Base-by-base conservation (phyloP, 1,140 invertebrate genomes). In the Ostrea edulis region DNA sequence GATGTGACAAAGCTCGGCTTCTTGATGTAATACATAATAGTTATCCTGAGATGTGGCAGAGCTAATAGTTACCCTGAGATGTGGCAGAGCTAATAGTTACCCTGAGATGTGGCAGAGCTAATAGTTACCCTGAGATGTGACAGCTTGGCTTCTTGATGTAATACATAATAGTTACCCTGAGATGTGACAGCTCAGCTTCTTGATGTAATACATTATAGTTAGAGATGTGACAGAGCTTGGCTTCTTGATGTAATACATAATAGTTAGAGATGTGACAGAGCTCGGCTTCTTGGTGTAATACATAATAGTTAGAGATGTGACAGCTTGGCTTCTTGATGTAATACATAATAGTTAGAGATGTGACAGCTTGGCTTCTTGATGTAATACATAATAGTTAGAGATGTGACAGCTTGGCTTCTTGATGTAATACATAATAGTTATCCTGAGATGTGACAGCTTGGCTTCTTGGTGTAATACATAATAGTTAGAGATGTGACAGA, bases 91-190 rank as follows among this genome's bases (percentile, higher is more conserved):
- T n/a, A n/a, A n/a, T n/a, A n/a, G n/a, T n/a, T n/a, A n/a, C n/a
- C n/a, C n/a, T 83, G 44, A 25, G 82, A 83, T 22, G 82, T 83
- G 20, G 25, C 17, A 11, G 82, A 44, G 12, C 82, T n/a, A n/a
- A n/a, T n/a, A n/a, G n/a, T n/a, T n/a, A n/a, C n/a, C n/a, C n/a
- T 83, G 44, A 25, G 82, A 83, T 22, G 82, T 83, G 20, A 54
- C 17, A 44, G 12, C 82, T 83, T 20, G 35, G 52, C 29, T 89
- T 25, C 55, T 62, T 82, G 51, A 12, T 58, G 35, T 84, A 25
- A 35, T 52, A 77, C 2, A 71, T 85, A 52, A 68, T 85, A 53
- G 87, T 84, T 20, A 25, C 83, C n/a, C n/a, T 83, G 44, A 25
- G 82, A 83, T 22, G 82, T 83, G 20, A 54, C 17, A 44, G 12